Evolutionary conservation across 2,113 vertebrate species (phyloP), one percentile per base, ranked within the genome.

Genomic region (Tragelaphus scriptus): DNA sequence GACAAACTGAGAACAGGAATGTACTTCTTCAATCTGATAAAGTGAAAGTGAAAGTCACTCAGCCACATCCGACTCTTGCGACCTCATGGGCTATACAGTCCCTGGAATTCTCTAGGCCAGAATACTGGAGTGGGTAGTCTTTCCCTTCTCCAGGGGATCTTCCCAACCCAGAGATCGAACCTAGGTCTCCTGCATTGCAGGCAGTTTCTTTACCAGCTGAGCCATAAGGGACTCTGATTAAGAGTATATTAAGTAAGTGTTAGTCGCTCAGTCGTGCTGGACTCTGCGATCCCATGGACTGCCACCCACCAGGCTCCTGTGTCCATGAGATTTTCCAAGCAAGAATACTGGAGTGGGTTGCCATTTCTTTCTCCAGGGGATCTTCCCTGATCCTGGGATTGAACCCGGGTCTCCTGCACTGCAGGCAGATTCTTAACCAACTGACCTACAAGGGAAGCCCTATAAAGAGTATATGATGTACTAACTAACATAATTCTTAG

Each of bases 41-140:
- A 71, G 68, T 71, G n/a, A 36, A 21, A 71, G 19, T 36, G 68
- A 36, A 71, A 71, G n/a, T 40, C 68, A 3, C 2, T 71, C 68
- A 71, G 68, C 12, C 19, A 0, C 2, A n/a, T 40, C n/a, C 0
- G 2, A 71, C n/a, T 71, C 68, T 71, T 12, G n/a, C 12, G 68
- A 71, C n/a, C 68, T 5, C n/a, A 3, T 71, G n/a, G 65, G 10
- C 8, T 36, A 71, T 71, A 36, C n/a, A 71, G 68, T 40, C 68
- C 19, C 23, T 40, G 68, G 19, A 36, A 71, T 71, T 40, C n/a
- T 36, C 5, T 6, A 71, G n/a, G n/a, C 10, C 68, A 71, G 68
- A 71, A 71, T 40, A 23, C 19, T 23, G 19, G 5, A 40, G 5
- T 71, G n/a, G 68, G 68, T 40, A 71, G 19, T 10, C 36, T 71